Percentiles rank a stretch among this genome's conserved stretches.
These are phyloP conservation scores for Brachionichthys hirsutus DNA, from an alignment of 2,113 vertebrate species.

Conservation along the genomic window DNA sequence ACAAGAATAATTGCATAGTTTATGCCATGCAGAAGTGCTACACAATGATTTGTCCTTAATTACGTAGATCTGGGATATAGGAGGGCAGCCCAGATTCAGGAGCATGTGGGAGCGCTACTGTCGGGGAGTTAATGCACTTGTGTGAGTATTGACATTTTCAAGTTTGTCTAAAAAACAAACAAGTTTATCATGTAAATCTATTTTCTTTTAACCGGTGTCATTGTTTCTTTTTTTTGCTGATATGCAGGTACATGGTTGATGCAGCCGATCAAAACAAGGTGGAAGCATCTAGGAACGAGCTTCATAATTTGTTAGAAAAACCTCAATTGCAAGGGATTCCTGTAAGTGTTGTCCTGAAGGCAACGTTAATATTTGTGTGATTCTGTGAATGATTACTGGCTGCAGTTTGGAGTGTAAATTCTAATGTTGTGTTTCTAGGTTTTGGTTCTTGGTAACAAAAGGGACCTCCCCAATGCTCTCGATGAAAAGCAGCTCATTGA, in stretches of 20 bases:
- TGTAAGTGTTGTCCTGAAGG: constrained; percentile 77
- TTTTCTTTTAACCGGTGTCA: too few species aligned
- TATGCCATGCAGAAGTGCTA: neutral
- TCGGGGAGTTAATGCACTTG: constrained; percentile 96
- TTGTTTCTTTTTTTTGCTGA: constrained; percentile 2
- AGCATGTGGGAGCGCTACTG: constrained; percentile 99
- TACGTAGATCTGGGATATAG: constrained; percentile 98
- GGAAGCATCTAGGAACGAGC: constrained; percentile 95
- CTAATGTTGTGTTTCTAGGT: constrained; percentile 70
- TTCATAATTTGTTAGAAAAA: constrained; percentile 99
- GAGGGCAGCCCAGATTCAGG: constrained; percentile 96
- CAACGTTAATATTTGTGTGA: neutral
- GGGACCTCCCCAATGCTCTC: constrained; percentile 84
- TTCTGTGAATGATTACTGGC: neutral
- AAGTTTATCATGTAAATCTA: too few species aligned
- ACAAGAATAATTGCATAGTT: neutral
- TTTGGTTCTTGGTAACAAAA: constrained; percentile 89
- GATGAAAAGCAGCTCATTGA: constrained; percentile 92
- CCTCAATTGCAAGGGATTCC: constrained; percentile 99
- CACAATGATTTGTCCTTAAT: neutral
- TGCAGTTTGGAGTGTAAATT: constrained; percentile 9
- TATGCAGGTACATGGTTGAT: constrained; percentile 96
- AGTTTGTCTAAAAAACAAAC: neutral
- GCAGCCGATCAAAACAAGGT: constrained; percentile 97
- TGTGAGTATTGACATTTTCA: constrained; percentile 81